phyloP scores from a whole-genome alignment of 2,113 vertebrate species.

The Oriolus oriolus region DNA sequence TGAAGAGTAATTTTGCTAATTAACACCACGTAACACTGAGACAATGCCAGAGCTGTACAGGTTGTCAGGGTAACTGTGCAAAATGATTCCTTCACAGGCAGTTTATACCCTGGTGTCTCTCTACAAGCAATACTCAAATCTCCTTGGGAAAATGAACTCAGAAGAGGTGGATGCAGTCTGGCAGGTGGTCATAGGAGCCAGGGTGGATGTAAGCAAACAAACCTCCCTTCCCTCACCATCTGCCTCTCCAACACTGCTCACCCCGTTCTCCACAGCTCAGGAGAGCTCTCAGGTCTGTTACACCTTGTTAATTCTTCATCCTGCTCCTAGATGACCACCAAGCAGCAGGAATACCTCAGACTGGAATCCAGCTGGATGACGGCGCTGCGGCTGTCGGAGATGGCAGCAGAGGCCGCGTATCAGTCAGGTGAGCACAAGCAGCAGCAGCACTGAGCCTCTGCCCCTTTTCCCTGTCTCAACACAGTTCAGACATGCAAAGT shows the following conservation, averaged over 20 bases:
- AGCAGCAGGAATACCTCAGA: constrained; percentile 72
- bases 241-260: background rate
- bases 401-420: constrained; percentile 80
- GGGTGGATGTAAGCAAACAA: constrained; percentile 71
- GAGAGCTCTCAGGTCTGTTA: background rate
- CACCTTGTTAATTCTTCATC: background rate
- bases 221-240: background rate
- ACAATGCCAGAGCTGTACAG: background rate
- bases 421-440: constrained; percentile 65
- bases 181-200: constrained; percentile 81
- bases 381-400: constrained; percentile 74
- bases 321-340: constrained; percentile 67
- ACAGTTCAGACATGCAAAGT: background rate
- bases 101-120: constrained; percentile 77
- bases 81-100: constrained; percentile 55
- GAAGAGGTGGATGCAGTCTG: constrained; percentile 78
- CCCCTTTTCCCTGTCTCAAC: background rate
- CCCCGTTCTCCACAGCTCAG: background rate
- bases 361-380: constrained; percentile 78
- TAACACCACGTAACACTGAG: background rate
- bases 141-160: constrained; percentile 74
- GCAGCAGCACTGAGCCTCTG: background rate
- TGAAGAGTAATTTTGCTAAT: background rate
- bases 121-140: constrained; percentile 73
- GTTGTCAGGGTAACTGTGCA: background rate